Base-by-base conservation (phyloP, 1,140 invertebrate genomes). In the Proctacanthus coquilletti region DNA sequence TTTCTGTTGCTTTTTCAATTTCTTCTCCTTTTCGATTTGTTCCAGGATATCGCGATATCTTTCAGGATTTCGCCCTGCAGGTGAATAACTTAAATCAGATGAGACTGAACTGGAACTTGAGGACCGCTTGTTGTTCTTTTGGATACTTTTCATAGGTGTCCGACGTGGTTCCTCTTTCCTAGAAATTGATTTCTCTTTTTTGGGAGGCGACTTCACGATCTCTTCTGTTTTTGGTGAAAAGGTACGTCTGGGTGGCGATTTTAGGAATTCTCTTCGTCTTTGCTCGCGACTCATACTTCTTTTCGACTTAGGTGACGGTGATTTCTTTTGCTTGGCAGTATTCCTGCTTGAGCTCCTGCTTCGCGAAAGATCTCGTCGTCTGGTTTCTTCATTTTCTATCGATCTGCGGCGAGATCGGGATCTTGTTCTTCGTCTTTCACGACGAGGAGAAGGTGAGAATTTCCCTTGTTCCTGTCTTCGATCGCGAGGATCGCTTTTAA, bases 1-100 rank as follows among this genome's bases (percentile, higher is more conserved):
- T 36, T 42, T 50, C 39, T 13, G 18, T 40, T 21, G 14, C 11
- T 41, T 63, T 64, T 27, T 64, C 60, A 48, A 65, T 66, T 43
- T 66, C 64, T 68, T 63, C 43, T 67, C 66, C 42, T 66, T 65
- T 3, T 64, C 62, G 9, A 69, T 46, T 31, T 68, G 59, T 46
- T 68, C 61, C 18, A 69, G 52, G 20, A 72, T 69, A 25, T 76
- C 74, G 2, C 60, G 63, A 41, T 77, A 77, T 2, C 73, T 63
- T 40, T 76, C 74, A 0, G 74, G 72, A 55, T 72, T 69, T 8
- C 69, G 61, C 5, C 70, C 56, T 0, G 74, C 68, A 0, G 75
- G 75, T 0, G 74, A 77, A 46, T 77, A 77, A 38, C 72, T 76
- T 37, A 77, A 55, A 31, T 59, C 53, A 0, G 55, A 56, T 14